Evolutionary conservation across 2,888 invertebrate genomes (phyloP).

Genomic region (Brachynemurus nebulosus): DNA sequence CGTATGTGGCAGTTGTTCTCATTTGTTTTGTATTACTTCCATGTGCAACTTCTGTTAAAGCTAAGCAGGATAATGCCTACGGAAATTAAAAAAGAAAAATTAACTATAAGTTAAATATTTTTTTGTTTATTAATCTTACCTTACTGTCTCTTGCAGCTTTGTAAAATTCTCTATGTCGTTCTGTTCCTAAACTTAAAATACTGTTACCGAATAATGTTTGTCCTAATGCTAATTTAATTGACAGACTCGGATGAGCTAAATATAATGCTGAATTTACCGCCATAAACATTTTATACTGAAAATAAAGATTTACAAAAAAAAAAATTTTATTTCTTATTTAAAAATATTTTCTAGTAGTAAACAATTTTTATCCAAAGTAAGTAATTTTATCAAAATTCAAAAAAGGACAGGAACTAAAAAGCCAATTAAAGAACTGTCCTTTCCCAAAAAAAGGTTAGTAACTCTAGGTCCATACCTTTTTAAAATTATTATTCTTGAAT

Average conservation of each 20-base stretch:
- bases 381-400: no score
- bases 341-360: conserved; percentile 5
- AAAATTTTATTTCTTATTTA: neutral
- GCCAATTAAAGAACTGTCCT: no score
- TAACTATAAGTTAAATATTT: conserved; percentile 5
- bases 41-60: conserved; percentile 86
- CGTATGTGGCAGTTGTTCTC: conserved; percentile 81
- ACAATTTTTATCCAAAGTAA: no score
- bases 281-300: conserved; percentile 58
- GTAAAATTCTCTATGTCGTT: conserved; percentile 54
- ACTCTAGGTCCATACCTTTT: no score
- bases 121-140: conserved; percentile 31
- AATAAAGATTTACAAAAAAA: conserved; percentile 12
- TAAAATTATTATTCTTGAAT: no score
- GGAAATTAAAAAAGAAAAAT: conserved; percentile 11
- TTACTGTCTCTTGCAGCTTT: conserved; percentile 57
- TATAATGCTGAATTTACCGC: conserved; percentile 62
- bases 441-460: no score
- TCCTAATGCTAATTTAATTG: conserved; percentile 65
- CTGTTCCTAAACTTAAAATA: conserved; percentile 58
- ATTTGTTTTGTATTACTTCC: conserved; percentile 88
- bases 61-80: conserved; percentile 66
- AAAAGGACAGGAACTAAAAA: no score
- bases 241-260: conserved; percentile 54
- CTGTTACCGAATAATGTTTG: conserved; percentile 63